A percentile compares a stretch with the other conserved stretches of the same genome.
Evolutionary conservation across 2,113 vertebrate species (phyloP).

Genomic region (Nipponia nippon): DNA sequence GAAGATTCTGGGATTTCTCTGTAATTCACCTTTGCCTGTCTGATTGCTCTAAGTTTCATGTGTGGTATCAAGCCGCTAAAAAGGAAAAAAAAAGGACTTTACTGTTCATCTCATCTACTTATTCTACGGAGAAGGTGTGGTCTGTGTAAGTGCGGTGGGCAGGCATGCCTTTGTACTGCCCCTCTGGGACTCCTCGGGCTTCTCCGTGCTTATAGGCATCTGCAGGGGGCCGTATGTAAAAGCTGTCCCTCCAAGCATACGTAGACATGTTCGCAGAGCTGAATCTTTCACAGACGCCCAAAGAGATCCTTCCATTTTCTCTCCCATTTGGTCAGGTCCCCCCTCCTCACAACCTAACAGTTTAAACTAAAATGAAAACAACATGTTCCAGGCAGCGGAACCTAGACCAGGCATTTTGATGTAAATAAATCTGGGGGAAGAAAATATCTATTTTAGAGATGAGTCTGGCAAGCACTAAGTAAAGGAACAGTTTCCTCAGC

Average conservation of each 20-base stretch:
- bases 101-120: background rate
- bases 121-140: background rate
- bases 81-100: background rate
- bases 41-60: background rate
- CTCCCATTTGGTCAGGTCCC: background rate
- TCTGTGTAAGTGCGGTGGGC: background rate
- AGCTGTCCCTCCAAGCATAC: background rate
- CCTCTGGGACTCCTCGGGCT: background rate
- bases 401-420: background rate
- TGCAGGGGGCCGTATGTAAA: background rate
- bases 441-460: background rate
- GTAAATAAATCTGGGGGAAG: background rate
- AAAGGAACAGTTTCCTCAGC: background rate
- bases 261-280: background rate
- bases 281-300: background rate
- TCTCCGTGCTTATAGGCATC: background rate
- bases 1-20: background rate
- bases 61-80: accelerated
- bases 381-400: background rate
- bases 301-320: background rate
- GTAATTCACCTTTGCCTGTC: background rate
- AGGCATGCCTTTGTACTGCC: background rate
- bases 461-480: background rate
- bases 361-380: background rate
- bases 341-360: background rate